phyloP scores from a whole-genome alignment of 2,888 invertebrate genomes.

The Quadroppia sp. region DNA sequence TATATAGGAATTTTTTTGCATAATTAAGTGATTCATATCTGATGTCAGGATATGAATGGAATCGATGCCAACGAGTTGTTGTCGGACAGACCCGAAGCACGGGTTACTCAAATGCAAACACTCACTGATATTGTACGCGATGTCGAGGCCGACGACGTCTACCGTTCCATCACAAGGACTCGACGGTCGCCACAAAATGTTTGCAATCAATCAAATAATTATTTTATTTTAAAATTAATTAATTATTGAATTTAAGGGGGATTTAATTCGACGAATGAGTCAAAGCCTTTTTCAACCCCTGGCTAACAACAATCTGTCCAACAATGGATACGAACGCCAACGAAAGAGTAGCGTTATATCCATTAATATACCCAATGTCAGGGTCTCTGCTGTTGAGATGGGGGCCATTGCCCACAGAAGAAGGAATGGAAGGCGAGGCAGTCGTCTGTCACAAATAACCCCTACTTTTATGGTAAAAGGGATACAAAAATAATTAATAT shows the following conservation, averaged over 20 bases:
- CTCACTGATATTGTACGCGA: conserved; percentile 47
- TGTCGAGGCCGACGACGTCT: conserved; percentile 47
- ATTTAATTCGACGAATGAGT: conserved; percentile 24
- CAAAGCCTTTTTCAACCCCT: conserved; percentile 20
- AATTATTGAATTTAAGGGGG: background rate
- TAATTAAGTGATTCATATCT: background rate
- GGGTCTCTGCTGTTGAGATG: background rate
- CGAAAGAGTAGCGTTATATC: conserved; percentile 18
- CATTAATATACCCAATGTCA: conserved; percentile 1
- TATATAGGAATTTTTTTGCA: background rate
- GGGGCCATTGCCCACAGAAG: conserved; percentile 26
- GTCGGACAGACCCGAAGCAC: conserved; percentile 46
- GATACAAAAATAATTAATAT: background rate
- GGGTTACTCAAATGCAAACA: conserved; percentile 46
- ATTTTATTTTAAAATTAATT: background rate
- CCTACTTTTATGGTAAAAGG: conserved; percentile 4
- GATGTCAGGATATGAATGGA: conserved; percentile 45
- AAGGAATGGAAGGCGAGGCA: conserved; percentile 4
- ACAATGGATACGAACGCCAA: background rate
- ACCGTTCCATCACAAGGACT: conserved; percentile 43
- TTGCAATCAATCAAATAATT: background rate
- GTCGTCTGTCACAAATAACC: conserved; percentile 19
- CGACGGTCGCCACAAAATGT: background rate
- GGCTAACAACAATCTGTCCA: background rate
- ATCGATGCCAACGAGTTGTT: conserved; percentile 46